Base-by-base conservation (phyloP, 2,888 invertebrate species). In the Drosophila histrio region DNA sequence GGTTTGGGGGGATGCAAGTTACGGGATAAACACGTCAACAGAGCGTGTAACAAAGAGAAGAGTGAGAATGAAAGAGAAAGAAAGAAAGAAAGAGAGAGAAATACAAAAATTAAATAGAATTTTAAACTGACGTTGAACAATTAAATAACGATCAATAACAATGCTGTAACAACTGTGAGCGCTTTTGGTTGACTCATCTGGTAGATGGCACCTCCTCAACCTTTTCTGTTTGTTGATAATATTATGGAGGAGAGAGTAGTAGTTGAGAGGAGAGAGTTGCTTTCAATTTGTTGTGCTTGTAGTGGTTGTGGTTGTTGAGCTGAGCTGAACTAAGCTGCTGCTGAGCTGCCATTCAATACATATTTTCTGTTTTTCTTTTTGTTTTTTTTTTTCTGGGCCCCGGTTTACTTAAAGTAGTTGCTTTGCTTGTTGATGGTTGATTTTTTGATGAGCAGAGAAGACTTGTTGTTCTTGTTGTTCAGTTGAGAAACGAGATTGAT, bases 101-200 rank as follows among this genome's bases (percentile, higher is more conserved):
- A 84, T 69, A 87, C 50, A 63, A 68, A 72, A 68, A 80, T 87
- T 84, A 75, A 86, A 77, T 80, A 66, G 65, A 53, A 73, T 72
- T 62, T 77, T 44, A 32, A 22, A 60, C 47, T 41, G 56, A 49
- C 30, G 21, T 36, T 52, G 36, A 24, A 63, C 57, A 56, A 44
- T 15, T 57, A 57, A 34, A 56, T 32, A 54, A 54, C 54, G 54
- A 54, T 52, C 30, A 38, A 56, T n/a, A n/a, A 43, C 46, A 71
- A 66, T 72, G 43, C 6, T 67, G 58, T 41, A 41, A 43, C 22
- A 43, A 43, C 43, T 43, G 39, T 39, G n/a, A 39, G n/a, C 21
- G 24, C 24, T 28, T n/a, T 19, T 7, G 21, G 19, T 19, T 7
- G 21, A 47, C 46, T 49, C 49, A 53, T 39, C 50, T 54, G 41